Evolutionary conservation across 2,888 invertebrate genomes (phyloP).

Genomic region (Nymphalis c-album): DNA sequence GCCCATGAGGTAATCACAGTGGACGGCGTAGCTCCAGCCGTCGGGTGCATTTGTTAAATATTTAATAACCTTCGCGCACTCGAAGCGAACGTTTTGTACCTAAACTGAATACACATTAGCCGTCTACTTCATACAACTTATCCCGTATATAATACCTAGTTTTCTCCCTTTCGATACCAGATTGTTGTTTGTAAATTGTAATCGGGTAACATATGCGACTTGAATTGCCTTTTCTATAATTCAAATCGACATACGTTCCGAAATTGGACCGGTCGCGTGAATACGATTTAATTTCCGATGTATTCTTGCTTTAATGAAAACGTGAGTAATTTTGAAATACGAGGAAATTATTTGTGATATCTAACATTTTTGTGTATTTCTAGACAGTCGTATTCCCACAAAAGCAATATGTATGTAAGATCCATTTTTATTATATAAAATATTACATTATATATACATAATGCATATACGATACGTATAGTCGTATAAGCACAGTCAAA

Average conservation of each 20-base stretch:
- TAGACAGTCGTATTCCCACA: too few species aligned
- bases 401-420: too few species aligned
- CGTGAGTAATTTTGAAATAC: not conserved
- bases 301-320: not conserved
- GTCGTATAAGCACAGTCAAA: too few species aligned
- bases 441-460: too few species aligned
- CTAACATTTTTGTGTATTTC: too few species aligned
- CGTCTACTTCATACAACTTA: conserved; percentile 30
- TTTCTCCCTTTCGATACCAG: conserved; percentile 35
- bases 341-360: not conserved
- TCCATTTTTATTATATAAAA: too few species aligned
- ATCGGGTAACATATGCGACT: conserved; percentile 36
- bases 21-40: conserved; percentile 48
- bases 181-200: conserved; percentile 35
- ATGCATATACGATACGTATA: too few species aligned
- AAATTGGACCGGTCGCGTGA: conserved; percentile 32
- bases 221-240: conserved; percentile 33
- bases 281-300: conserved; percentile 17
- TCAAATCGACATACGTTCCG: conserved; percentile 33
- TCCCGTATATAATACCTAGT: conserved; percentile 35
- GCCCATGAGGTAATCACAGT: conserved; percentile 51
- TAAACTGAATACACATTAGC: conserved; percentile 43
- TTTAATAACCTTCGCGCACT: conserved; percentile 59
- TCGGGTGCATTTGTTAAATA: conserved; percentile 64
- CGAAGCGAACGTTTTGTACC: conserved; percentile 39